Base-by-base conservation (phyloP, 2,888 invertebrate genomes). In the Metopia argyrocephala region DNA sequence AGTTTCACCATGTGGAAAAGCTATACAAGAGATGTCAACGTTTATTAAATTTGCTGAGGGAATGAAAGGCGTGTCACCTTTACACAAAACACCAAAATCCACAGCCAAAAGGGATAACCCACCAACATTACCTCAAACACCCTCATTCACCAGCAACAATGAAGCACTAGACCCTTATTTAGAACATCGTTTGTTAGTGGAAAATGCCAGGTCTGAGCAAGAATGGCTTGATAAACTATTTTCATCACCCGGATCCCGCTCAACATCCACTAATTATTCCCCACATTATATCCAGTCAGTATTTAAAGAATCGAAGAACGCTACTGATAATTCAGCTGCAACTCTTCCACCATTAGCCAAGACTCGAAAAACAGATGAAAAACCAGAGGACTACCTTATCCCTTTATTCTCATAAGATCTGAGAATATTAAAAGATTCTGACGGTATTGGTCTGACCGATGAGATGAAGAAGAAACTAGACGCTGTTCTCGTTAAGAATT, bases 381-480 rank as follows among this genome's bases (percentile, higher is more conserved):
- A 7, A 2, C 31, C 20, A 7, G 27, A 64, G 31, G 48, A 74
- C 15, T 57, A 25, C 18, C 46, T 82, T 59, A 21, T 57, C 25
- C 57, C 66, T 6, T 54, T 73, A 18, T 73, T 48, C 50, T 73
- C 68, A 5, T 3, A 70, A 6, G 50, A 75, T 28, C 21, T 70
- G 12, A 28, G 65, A 54, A 20, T 62, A 18, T 21, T 65, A 3
- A 56, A 48, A 23, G 73, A 73, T 2, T 48, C 64, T 48, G 69
- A 76, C 69, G 76, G 73, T 20, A 6, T 65, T 38, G 54, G 45
- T 23, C 20, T 76, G n/a, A 52, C 56, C 9, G 25, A 28, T 15
- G 7, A 59, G 5, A 64, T 80, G 12, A 9, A 12, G 21, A 66
- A 27, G 7, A 54, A 69, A 9, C 27, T 83, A 9, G 65, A 83